These are phyloP conservation scores for Yponomeuta malinellus DNA, from an alignment of 2,888 invertebrate genomes.

Conservation along the genomic window DNA sequence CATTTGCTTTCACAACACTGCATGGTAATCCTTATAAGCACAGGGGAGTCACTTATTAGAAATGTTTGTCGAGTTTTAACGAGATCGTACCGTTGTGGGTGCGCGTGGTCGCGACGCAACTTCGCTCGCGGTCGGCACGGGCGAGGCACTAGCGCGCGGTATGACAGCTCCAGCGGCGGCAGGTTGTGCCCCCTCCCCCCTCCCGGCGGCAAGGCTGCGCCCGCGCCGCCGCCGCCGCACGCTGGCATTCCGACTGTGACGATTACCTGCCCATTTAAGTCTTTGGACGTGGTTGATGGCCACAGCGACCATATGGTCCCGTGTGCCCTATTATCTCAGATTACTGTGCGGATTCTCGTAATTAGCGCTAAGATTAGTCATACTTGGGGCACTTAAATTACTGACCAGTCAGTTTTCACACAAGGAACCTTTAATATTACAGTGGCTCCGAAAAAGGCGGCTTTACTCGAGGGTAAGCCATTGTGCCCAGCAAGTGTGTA, in stretches of 20 bases:
- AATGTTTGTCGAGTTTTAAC: constrained; percentile 23
- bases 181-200: constrained; percentile 21
- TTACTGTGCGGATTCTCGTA: constrained; percentile 51
- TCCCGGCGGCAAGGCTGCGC: constrained; percentile 45
- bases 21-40: neutral
- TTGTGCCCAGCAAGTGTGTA: neutral
- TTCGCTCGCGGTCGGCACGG: constrained; percentile 47
- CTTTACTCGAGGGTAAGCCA: too few species aligned
- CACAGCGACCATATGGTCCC: constrained; percentile 67
- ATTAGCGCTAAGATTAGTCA: neutral
- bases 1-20: constrained; percentile 9
- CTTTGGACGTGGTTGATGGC: constrained; percentile 69
- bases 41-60: constrained; percentile 26
- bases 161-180: constrained; percentile 29
- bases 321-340: constrained; percentile 40
- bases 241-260: constrained; percentile 67
- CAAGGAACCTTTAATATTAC: neutral
- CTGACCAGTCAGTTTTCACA: neutral
- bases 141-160: constrained; percentile 50
- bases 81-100: constrained; percentile 27
- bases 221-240: constrained; percentile 33
- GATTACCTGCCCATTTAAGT: constrained; percentile 73
- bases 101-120: constrained; percentile 29
- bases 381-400: neutral
- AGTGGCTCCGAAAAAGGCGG: neutral